phyloP scores from a whole-genome alignment of 2,888 invertebrate genomes.

The Callosobruchus maculatus region DNA sequence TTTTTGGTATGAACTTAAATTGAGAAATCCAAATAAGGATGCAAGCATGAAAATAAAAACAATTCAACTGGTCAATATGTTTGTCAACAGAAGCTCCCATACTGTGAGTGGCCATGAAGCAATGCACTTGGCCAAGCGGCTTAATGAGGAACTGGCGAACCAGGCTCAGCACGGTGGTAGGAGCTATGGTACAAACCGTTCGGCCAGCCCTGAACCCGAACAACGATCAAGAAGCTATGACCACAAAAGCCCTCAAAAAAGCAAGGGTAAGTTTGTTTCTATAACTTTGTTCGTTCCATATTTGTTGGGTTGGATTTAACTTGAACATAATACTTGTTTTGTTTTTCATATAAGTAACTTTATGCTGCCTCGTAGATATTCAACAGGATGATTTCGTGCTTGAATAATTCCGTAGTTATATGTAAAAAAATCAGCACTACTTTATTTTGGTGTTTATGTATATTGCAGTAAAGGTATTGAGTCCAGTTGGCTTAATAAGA shows the following conservation, averaged over 20 bases:
- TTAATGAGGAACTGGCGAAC: conserved; percentile 61
- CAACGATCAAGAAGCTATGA: conserved; percentile 67
- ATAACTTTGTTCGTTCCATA: neutral
- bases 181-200: conserved; percentile 38
- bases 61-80: too few relatives aligned
- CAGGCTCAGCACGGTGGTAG: conserved; percentile 37
- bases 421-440: neutral
- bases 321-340: neutral
- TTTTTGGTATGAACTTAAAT: too few relatives aligned
- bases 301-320: neutral
- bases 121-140: conserved; percentile 67
- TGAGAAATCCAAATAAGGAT: too few relatives aligned
- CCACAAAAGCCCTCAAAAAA: conserved; percentile 53
- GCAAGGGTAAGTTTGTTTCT: conserved; percentile 47
- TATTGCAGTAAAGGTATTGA: neutral
- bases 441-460: neutral
- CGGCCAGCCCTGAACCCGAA: conserved; percentile 56
- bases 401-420: neutral
- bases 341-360: neutral
- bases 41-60: too few relatives aligned
- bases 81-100: conserved; percentile 51
- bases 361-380: neutral
- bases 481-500: too few relatives aligned
- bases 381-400: neutral
- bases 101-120: conserved; percentile 82